These are phyloP conservation scores for Meda fulgida DNA, from an alignment of 2,797 vertebrate genomes.

Conservation along the genomic window DNA sequence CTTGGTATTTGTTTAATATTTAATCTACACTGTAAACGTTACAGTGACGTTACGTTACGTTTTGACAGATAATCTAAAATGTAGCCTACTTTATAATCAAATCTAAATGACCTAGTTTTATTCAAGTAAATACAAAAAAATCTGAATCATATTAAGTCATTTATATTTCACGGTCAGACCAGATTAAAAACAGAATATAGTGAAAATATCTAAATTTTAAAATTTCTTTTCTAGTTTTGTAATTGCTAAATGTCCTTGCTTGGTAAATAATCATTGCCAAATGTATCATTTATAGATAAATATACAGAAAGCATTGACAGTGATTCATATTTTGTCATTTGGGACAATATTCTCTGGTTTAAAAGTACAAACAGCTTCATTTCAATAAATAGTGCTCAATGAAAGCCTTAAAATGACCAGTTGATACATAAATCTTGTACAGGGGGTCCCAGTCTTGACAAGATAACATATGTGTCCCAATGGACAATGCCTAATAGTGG, in stretches of 20 bases:
- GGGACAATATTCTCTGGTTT: neutral
- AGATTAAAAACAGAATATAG: no score
- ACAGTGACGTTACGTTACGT: no score
- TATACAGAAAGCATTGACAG: neutral
- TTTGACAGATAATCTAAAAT: neutral
- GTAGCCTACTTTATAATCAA: neutral
- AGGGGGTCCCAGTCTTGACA: conserved; percentile 15
- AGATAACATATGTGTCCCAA: neutral
- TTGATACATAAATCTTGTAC: neutral
- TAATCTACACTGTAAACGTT: neutral
- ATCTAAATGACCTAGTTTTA: neutral
- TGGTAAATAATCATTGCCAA: neutral
- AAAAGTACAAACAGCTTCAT: neutral
- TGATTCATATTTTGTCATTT: neutral
- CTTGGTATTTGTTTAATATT: neutral
- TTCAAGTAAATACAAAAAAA: neutral
- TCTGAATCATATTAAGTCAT: neutral
- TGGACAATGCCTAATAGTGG: neutral
- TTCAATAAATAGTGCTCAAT: neutral
- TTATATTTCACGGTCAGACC: neutral
- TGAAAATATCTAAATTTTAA: no score
- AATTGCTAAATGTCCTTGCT: neutral
- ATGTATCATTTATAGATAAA: neutral
- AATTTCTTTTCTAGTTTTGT: neutral
- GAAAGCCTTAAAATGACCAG: neutral